phyloP scores from a whole-genome alignment of 2,797 vertebrate species.

The Chiroxiphia lanceolata region DNA sequence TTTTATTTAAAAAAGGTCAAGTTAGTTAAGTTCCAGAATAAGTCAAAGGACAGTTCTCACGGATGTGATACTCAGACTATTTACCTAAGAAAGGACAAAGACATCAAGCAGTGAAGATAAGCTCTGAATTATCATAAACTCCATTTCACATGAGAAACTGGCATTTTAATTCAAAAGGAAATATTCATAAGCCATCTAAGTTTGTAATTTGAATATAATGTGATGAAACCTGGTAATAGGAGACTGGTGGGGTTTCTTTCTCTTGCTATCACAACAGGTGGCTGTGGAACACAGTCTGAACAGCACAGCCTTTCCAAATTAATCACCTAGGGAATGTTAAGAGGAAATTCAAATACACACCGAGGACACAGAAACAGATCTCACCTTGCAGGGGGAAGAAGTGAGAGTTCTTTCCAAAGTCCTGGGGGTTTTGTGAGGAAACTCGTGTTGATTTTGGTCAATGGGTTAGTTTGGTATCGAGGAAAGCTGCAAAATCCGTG shows the following conservation, averaged over 20 bases:
- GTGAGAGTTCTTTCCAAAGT: background rate
- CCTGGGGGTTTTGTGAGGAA: background rate
- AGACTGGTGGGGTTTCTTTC: background rate
- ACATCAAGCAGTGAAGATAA: slow-evolving; percentile 47
- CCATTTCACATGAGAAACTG: background rate
- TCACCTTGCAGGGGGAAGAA: background rate
- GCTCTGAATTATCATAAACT: slow-evolving; percentile 33
- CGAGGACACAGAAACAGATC: background rate
- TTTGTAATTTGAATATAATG: slow-evolving; percentile 24
- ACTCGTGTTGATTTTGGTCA: background rate
- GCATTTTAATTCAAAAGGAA: slow-evolving; percentile 45
- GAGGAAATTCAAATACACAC: background rate
- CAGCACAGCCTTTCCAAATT: background rate
- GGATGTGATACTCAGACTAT: background rate
- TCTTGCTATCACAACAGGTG: background rate
- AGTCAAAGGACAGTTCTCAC: background rate
- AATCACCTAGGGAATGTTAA: background rate
- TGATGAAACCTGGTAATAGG: slow-evolving; percentile 1
- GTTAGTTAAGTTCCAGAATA: background rate
- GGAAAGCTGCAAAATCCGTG: rapidly evolving
- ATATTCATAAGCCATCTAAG: slow-evolving; percentile 27
- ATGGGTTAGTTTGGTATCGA: background rate
- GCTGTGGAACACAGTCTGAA: background rate
- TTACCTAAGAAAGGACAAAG: slow-evolving; percentile 41
- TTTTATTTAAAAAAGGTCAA: background rate